These are phyloP conservation scores for Sinella curviseta DNA, from an alignment of 1,140 invertebrate species.

Conservation along the genomic window DNA sequence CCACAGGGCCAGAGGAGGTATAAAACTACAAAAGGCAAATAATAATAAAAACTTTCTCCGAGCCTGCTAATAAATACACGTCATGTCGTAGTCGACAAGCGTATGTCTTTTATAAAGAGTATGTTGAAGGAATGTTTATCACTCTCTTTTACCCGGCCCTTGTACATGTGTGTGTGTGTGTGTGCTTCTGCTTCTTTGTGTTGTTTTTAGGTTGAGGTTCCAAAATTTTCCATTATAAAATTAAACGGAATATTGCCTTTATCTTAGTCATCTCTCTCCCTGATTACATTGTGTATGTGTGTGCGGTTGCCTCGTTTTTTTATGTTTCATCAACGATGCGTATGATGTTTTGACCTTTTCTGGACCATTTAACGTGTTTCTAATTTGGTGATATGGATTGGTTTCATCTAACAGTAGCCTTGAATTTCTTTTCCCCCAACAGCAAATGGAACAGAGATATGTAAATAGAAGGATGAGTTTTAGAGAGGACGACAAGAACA, in stretches of 20 bases:
- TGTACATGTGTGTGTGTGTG: too few species aligned
- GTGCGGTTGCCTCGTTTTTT: neutral
- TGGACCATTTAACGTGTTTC: neutral
- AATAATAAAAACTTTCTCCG: too few species aligned
- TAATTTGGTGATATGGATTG: neutral
- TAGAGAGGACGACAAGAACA: too few species aligned
- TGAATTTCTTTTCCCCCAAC: neutral
- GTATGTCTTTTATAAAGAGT: too few species aligned
- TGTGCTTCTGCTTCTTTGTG: neutral
- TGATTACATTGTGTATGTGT: neutral
- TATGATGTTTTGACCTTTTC: neutral
- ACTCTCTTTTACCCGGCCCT: too few species aligned
- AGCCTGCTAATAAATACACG: too few species aligned
- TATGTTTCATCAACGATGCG: too few species aligned
- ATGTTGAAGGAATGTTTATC: too few species aligned
- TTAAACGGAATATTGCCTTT: neutral
- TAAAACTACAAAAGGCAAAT: neutral
- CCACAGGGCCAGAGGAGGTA: neutral
- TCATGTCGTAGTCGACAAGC: too few species aligned
- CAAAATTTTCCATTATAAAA: conserved; percentile 10
- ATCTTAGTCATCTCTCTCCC: neutral
- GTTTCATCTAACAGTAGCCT: neutral
- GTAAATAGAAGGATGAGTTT: too few species aligned
- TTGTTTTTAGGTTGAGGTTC: neutral
- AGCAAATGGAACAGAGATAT: too few species aligned